A percentile compares a stretch with the other conserved stretches of the same genome.
These are phyloP conservation scores for Limnephilus rhombicus DNA, from an alignment of 2,888 invertebrate genomes.

Conservation along the genomic window DNA sequence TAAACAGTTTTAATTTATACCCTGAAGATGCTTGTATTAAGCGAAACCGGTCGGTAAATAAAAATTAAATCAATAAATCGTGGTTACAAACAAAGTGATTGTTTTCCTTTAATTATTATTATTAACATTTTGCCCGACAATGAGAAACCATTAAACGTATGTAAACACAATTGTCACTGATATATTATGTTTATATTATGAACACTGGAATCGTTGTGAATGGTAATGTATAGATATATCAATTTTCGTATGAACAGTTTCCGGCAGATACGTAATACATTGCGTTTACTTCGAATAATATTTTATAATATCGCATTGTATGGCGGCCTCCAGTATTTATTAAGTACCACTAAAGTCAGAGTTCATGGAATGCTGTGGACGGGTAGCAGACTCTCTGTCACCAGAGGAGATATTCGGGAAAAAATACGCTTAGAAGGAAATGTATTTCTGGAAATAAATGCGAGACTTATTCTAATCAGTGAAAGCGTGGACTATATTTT, in stretches of 20 bases:
- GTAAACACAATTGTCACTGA: not conserved
- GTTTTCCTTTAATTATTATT: too few relatives aligned
- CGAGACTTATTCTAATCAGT: constrained; percentile 13
- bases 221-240: not conserved
- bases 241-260: not conserved
- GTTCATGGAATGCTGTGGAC: constrained; percentile 15
- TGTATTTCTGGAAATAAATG: constrained; percentile 2
- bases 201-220: not conserved
- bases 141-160: too few relatives aligned
- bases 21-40: too few relatives aligned
- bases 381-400: constrained; percentile 22
- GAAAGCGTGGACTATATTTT: not conserved
- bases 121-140: too few relatives aligned
- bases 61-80: too few relatives aligned
- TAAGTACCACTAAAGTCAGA: constrained; percentile 36
- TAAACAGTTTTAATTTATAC: too few relatives aligned
- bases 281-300: not conserved
- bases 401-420: not conserved
- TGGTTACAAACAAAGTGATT: too few relatives aligned
- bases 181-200: not conserved
- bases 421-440: not conserved
- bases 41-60: too few relatives aligned
- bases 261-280: not conserved
- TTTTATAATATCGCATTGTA: not conserved
- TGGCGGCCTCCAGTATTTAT: not conserved